Base-by-base conservation (phyloP, 2,888 invertebrate genomes). In the Agonopterix subpropinquella region DNA sequence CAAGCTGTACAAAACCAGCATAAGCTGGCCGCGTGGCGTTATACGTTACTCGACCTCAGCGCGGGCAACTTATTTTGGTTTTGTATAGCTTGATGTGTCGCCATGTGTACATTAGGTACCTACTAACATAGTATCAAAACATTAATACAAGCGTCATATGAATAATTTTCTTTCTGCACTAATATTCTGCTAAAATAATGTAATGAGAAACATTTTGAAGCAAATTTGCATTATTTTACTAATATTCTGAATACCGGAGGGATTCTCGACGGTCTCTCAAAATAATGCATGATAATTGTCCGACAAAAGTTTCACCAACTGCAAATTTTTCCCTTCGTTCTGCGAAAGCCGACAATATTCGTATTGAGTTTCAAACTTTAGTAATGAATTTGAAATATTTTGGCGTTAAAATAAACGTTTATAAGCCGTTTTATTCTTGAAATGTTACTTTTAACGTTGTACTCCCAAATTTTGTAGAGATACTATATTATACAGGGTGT, bases 241-340 rank as follows among this genome's bases (percentile, higher is more conserved):
- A 61, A 65, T 61, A 28, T 28, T 28, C 28, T 28, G 5, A 28
- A 28, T 28, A 62, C 58, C 49, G 11, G 13, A 52, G 51, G 54
- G 49, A 44, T 47, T 18, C 41, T 35, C 11, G 47, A 47, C 42
- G 42, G 35, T 45, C 39, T 47, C 53, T 5, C n/a, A 39, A n/a
- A 39, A 61, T 76, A 70, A 78, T 76, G 55, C 73, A 77, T 74
- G 75, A 64, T 74, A 78, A 78, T 78, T 74, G 61, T 65, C 65
- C 47, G 56, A 58, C 62, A 62, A 69, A 75, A 74, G 28, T 28
- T 28, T 66, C 77, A 67, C 54, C n/a, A 35, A 49, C 53, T 56
- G 53, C 52, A 56, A 56, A 54, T 60, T 63, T 57, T 58, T 52
- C 44, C 46, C 52, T 42, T 45, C 39, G 48, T 47, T 47, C 43